Evolutionary conservation across 92 coral and sea anemone species (phyloP).

Genomic region (Actinernus sp.): DNA sequence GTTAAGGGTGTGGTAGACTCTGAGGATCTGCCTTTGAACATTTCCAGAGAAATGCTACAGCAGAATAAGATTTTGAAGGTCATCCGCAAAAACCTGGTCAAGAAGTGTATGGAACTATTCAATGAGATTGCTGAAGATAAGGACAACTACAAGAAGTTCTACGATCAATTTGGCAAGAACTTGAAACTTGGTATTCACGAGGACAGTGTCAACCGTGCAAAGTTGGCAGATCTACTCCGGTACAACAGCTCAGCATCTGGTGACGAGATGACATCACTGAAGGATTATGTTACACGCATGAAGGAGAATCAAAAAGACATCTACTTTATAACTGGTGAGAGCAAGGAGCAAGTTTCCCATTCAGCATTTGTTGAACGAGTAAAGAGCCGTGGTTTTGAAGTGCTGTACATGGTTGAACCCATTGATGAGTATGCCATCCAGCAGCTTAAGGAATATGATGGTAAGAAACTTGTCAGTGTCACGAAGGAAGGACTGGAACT

Average conservation of each 20-base stretch:
- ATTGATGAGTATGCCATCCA: conserved; percentile 97
- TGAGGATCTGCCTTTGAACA: conserved; percentile 95
- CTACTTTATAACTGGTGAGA: conserved; percentile 98
- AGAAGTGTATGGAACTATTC: conserved; percentile 98
- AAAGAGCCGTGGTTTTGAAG: conserved; percentile 98
- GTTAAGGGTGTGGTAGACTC: conserved; percentile 99
- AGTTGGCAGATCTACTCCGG: conserved; percentile 89
- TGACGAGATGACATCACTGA: conserved; percentile 96
- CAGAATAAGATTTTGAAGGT: conserved; percentile 97
- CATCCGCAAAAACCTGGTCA: conserved; percentile 96
- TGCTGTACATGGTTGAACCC: conserved; percentile 98
- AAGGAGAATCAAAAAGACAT: conserved; percentile 97
- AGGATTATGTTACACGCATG: conserved; percentile 98
- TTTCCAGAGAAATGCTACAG: conserved; percentile 96
- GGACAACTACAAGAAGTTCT: conserved; percentile 98
- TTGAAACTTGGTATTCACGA: conserved; percentile 96
- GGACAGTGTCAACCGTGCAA: conserved; percentile 95
- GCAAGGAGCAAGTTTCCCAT: conserved; percentile 91
- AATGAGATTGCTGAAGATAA: conserved; percentile 93
- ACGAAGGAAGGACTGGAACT: conserved; percentile 98
- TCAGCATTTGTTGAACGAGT: conserved; percentile 97
- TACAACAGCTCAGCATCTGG: conserved; percentile 95
- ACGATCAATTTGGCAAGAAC: conserved; percentile 98
- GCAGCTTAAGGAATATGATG: conserved; percentile 97
- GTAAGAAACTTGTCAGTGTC: conserved; percentile 97